These are phyloP conservation scores for Aromia moschata DNA, from an alignment of 2,888 invertebrate genomes.

Conservation along the genomic window DNA sequence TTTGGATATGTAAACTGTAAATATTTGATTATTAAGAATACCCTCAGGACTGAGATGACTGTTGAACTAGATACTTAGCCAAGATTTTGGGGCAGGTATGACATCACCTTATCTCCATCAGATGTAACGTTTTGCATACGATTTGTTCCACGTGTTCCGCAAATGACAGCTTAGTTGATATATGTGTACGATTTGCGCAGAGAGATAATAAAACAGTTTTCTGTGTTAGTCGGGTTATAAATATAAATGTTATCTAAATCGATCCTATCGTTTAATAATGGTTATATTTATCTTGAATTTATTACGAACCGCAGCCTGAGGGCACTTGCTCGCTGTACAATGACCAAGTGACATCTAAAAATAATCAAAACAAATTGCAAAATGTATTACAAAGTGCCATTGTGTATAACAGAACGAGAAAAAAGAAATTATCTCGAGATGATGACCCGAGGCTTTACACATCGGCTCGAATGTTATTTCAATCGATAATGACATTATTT, in stretches of 20 bases:
- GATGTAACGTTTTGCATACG: no score
- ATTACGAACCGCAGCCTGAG: conserved; percentile 3
- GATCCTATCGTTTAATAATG: conserved; percentile 12
- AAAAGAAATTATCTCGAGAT: conserved; percentile 11
- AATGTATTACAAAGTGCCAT: conserved; percentile 21
- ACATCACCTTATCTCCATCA: no score
- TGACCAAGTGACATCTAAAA: conserved; percentile 14
- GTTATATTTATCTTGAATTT: conserved; percentile 18
- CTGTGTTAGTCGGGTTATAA: conserved; percentile 10
- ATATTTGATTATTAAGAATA: no score
- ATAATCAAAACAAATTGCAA: conserved; percentile 24
- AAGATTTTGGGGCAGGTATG: no score
- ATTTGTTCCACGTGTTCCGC: background rate
- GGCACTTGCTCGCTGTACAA: conserved; percentile 11
- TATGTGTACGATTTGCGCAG: background rate
- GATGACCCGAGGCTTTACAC: conserved; percentile 4
- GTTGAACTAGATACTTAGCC: no score
- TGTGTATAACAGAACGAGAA: conserved; percentile 21
- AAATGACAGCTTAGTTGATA: background rate
- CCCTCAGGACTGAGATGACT: no score
- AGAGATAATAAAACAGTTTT: conserved; percentile 11
- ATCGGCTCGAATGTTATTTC: conserved; percentile 20
- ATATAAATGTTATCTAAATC: conserved; percentile 13
- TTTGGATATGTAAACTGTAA: no score
- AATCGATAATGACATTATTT: conserved; percentile 26